A percentile compares a stretch with the other conserved stretches of the same genome.
Conservation (phyloP, 2,888 invertebrate species). For the Lymantria monacha region DNA sequence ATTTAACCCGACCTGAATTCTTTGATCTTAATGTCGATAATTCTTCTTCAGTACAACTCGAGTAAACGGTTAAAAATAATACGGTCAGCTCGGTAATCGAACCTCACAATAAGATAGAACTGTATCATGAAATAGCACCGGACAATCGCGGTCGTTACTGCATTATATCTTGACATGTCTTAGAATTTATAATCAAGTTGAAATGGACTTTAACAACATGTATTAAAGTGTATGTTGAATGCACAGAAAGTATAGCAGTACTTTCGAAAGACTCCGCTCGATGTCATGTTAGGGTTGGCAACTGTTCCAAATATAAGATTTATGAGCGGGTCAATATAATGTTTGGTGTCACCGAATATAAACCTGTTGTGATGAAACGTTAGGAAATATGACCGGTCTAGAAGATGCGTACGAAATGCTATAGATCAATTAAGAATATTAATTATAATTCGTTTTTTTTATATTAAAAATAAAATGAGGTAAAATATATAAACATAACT, state of each 20-base stretch:
- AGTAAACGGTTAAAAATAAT: slow-evolving; percentile 6
- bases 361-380: slow-evolving; percentile 4
- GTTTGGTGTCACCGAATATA: slow-evolving; percentile 6
- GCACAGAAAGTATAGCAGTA: slow-evolving; percentile 45
- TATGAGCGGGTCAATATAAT: slow-evolving; percentile 12
- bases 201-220: slow-evolving; percentile 28
- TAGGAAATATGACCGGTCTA: neutral
- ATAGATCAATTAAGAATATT: slow-evolving; percentile 1
- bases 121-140: slow-evolving; percentile 54
- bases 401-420: slow-evolving; percentile 3
- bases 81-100: slow-evolving; percentile 33
- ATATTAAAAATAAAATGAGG: neutral
- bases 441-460: neutral
- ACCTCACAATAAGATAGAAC: slow-evolving; percentile 39
- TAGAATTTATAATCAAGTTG: slow-evolving; percentile 13
- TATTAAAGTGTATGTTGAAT: slow-evolving; percentile 22
- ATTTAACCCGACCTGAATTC: slow-evolving; percentile 1
- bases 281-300: slow-evolving; percentile 31
- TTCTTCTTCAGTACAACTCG: slow-evolving; percentile 2
- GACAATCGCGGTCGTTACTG: slow-evolving; percentile 53
- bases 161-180: slow-evolving; percentile 41
- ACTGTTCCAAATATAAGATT: slow-evolving; percentile 19
- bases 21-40: slow-evolving; percentile 16
- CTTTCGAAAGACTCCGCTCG: slow-evolving; percentile 51
- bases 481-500: neutral